These are phyloP conservation scores for Craniophora ligustri DNA, from an alignment of 2,888 invertebrate genomes.

Conservation along the genomic window DNA sequence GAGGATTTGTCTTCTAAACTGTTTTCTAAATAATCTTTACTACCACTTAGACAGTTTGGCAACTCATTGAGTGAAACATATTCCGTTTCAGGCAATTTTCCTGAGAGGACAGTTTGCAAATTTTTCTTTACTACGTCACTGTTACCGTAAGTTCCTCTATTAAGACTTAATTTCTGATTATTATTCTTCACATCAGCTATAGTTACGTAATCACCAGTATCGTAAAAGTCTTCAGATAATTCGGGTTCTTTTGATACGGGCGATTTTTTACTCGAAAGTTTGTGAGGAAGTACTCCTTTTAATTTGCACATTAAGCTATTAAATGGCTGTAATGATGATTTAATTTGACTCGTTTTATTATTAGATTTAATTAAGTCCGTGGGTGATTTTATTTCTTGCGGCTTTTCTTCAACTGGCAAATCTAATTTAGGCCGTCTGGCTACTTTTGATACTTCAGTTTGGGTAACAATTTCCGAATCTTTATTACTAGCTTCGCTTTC, in stretches of 20 bases:
- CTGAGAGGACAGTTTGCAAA: slow-evolving; percentile 88
- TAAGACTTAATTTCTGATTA: slow-evolving; percentile 89
- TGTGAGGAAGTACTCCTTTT: slow-evolving; percentile 89
- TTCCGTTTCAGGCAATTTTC: slow-evolving; percentile 91
- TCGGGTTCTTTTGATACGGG: slow-evolving; percentile 81
- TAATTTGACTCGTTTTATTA: slow-evolving; percentile 71
- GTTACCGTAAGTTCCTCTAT: slow-evolving; percentile 88
- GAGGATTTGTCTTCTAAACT: slow-evolving; percentile 71
- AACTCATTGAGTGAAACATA: slow-evolving; percentile 95
- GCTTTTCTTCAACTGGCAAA: slow-evolving; percentile 74
- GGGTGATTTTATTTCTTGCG: slow-evolving; percentile 67
- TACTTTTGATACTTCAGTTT: slow-evolving; percentile 66
- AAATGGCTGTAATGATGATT: slow-evolving; percentile 88
- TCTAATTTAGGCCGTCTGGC: slow-evolving; percentile 79
- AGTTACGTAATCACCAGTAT: slow-evolving; percentile 95
- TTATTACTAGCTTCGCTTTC: slow-evolving; percentile 89
- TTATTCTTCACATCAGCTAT: slow-evolving; percentile 95
- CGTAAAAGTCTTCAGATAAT: slow-evolving; percentile 84
- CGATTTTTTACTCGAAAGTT: slow-evolving; percentile 84
- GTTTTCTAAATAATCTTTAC: slow-evolving; percentile 81
- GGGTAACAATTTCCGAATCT: slow-evolving; percentile 60
- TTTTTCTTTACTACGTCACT: slow-evolving; percentile 91
- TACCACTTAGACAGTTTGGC: slow-evolving; percentile 86
- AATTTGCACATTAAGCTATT: slow-evolving; percentile 93
- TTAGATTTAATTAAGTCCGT: slow-evolving; percentile 63